Conservation (phyloP, 2,113 vertebrate genomes). For the Numenius arquata region DNA sequence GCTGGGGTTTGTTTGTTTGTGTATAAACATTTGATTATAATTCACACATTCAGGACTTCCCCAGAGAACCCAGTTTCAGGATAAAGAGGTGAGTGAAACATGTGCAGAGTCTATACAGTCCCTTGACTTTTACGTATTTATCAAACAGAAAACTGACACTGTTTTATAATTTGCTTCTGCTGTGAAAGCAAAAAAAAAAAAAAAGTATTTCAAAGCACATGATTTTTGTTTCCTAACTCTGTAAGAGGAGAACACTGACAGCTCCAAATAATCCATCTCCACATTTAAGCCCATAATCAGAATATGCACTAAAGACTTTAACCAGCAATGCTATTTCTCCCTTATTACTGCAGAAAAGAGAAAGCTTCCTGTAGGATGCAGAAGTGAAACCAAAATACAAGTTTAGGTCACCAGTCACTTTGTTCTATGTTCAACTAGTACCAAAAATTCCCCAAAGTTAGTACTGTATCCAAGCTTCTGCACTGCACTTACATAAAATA, state of each 20-base stretch:
- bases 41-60: background rate
- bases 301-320: background rate
- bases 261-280: background rate
- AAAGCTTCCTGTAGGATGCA: background rate
- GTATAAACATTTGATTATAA: background rate
- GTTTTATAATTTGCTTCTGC: background rate
- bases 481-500: background rate
- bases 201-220: background rate
- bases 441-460: background rate
- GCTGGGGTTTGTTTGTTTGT: background rate
- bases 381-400: background rate
- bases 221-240: background rate
- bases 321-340: background rate
- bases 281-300: background rate
- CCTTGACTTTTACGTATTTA: background rate
- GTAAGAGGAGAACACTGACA: background rate
- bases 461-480: background rate
- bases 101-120: background rate
- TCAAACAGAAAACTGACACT: background rate
- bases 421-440: background rate
- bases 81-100: background rate
- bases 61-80: background rate
- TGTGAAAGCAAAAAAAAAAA: background rate
- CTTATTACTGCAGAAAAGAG: background rate
- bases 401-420: background rate